Conservation (phyloP, 2,888 invertebrate species). For the Gonocerus acuteangulatus region DNA sequence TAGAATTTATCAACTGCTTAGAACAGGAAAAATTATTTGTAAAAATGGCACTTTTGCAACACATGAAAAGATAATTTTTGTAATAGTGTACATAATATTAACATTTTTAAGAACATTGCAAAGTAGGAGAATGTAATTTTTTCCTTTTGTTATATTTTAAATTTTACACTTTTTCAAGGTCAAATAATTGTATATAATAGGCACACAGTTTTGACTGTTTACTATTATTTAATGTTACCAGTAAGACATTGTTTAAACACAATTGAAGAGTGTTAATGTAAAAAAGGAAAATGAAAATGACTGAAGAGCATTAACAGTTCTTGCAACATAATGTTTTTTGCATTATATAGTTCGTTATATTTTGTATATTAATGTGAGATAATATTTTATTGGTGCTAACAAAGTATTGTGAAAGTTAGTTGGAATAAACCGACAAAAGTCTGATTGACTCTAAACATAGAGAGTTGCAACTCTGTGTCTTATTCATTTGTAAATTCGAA, state of each 20-base stretch:
- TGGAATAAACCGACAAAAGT: constrained; percentile 33
- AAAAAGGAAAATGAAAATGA: constrained; percentile 20
- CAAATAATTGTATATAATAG: constrained; percentile 14
- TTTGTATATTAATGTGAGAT: constrained; percentile 33
- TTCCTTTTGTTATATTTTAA: constrained; percentile 19
- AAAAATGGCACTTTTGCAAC: constrained; percentile 18
- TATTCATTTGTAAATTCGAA: constrained; percentile 26
- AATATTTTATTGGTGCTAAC: constrained; percentile 36
- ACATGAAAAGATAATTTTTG: constrained; percentile 17
- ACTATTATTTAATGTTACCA: constrained; percentile 21
- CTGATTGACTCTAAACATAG: constrained; percentile 39
- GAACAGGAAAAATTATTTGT: constrained; percentile 3
- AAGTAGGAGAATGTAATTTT: constrained; percentile 26
- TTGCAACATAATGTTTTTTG: constrained; percentile 20
- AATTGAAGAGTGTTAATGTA: constrained; percentile 2
- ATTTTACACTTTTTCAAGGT: constrained; percentile 20
- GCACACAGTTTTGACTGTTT: constrained; percentile 25
- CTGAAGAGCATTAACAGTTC: constrained; percentile 21
- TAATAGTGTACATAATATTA: constrained; percentile 5
- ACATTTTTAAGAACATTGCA: constrained; percentile 24
- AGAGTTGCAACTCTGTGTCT: constrained; percentile 38
- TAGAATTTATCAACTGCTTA: not conserved
- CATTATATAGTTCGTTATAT: constrained; percentile 34
- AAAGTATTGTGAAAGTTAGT: constrained; percentile 31
- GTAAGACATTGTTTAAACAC: constrained; percentile 10